phyloP scores from a whole-genome alignment of 1,140 invertebrate species.

The Helicoverpa armigera region DNA sequence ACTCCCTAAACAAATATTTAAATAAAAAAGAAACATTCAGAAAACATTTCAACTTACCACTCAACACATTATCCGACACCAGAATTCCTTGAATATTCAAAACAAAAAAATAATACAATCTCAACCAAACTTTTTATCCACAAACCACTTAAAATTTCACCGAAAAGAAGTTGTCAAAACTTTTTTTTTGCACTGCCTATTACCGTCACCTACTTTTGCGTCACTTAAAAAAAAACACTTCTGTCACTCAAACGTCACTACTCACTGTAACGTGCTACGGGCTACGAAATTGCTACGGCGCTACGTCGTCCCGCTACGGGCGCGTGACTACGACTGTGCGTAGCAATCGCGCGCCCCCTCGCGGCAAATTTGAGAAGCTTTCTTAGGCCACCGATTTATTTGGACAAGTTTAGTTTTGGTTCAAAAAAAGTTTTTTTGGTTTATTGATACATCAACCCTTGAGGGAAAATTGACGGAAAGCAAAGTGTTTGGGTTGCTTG shows the following conservation, averaged over 20 bases:
- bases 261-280: slow-evolving; percentile 32
- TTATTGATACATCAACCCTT: slow-evolving; percentile 43
- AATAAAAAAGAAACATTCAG: not conserved
- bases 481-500: slow-evolving; percentile 11
- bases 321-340: slow-evolving; percentile 41
- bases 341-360: slow-evolving; percentile 25
- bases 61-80: slow-evolving; percentile 45
- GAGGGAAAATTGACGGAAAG: slow-evolving; percentile 36
- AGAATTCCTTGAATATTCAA: slow-evolving; percentile 21
- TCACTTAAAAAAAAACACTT: slow-evolving; percentile 41
- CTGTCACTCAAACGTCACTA: slow-evolving; percentile 41
- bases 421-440: slow-evolving; percentile 31
- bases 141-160: slow-evolving; percentile 29
- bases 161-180: slow-evolving; percentile 27
- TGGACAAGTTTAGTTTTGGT: slow-evolving; percentile 18
- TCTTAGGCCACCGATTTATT: slow-evolving; percentile 19
- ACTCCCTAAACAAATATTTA: not conserved
- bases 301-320: slow-evolving; percentile 41
- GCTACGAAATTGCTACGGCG: slow-evolving; percentile 31
- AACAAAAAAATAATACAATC: slow-evolving; percentile 2
- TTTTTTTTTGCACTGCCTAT: slow-evolving; percentile 15
- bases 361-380: slow-evolving; percentile 13
- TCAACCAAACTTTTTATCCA: slow-evolving; percentile 22
- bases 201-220: slow-evolving; percentile 23
- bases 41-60: slow-evolving; percentile 43